phyloP scores from a whole-genome alignment of 2,113 vertebrate species.

The Melozone crissalis region DNA sequence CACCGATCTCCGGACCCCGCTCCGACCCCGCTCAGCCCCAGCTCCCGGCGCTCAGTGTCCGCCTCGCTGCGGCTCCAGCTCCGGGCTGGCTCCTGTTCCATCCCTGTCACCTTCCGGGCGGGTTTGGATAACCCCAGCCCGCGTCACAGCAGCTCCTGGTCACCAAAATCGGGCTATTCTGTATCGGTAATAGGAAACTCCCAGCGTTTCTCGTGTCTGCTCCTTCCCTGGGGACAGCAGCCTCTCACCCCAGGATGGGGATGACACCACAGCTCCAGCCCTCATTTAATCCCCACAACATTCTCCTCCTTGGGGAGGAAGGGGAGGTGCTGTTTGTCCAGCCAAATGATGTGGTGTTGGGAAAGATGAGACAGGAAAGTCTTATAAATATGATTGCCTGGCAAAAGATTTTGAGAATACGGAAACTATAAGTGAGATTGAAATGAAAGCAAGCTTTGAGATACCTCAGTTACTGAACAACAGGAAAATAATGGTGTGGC shows the following conservation, averaged over 20 bases:
- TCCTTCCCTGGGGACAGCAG: neutral
- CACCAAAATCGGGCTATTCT: conserved; percentile 9
- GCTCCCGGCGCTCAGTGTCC: neutral
- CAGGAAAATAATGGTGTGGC: too few relatives aligned
- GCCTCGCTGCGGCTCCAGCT: neutral
- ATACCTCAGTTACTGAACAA: too few relatives aligned
- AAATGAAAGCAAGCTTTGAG: too few relatives aligned
- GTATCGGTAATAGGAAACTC: conserved; percentile 43
- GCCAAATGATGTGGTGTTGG: neutral
- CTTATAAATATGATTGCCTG: too few relatives aligned
- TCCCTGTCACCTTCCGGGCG: accelerated
- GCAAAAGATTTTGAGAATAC: too few relatives aligned
- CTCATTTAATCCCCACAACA: accelerated
- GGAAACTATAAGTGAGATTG: too few relatives aligned
- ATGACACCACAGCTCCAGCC: neutral
- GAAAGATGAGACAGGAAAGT: too few relatives aligned
- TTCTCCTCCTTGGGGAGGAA: accelerated
- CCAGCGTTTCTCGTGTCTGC: neutral
- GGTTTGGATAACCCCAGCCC: neutral
- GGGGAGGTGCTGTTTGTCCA: accelerated
- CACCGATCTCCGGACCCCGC: neutral
- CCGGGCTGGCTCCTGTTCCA: neutral
- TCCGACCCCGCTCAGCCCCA: neutral
- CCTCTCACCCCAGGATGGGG: neutral
- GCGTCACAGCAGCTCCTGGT: conserved; percentile 4